These are phyloP conservation scores for Chorisops tibialis DNA, from an alignment of 2,888 invertebrate genomes.

Conservation along the genomic window DNA sequence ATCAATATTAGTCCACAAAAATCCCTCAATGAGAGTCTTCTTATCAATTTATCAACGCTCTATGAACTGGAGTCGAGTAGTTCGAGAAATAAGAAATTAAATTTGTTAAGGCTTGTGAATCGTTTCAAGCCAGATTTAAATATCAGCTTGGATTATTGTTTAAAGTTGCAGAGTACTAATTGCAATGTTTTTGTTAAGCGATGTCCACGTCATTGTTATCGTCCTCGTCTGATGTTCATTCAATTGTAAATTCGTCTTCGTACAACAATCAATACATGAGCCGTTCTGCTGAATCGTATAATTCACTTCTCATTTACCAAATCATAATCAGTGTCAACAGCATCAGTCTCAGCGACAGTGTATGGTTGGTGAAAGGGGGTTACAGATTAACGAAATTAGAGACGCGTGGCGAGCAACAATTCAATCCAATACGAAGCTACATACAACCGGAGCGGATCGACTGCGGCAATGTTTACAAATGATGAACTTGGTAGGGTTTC, in stretches of 20 bases:
- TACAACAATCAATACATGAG: conserved; percentile 30
- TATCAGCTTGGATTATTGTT: no score
- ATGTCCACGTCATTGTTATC: not conserved
- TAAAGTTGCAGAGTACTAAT: no score
- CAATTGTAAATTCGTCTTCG: conserved; percentile 9
- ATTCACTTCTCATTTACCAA: conserved; percentile 42
- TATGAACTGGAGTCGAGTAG: no score
- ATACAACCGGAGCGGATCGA: not conserved
- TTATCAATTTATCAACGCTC: no score
- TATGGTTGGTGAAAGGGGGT: conserved; percentile 45
- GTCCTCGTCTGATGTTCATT: conserved; percentile 13
- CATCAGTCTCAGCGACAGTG: conserved; percentile 47
- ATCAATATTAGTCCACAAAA: no score
- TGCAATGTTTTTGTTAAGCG: no score
- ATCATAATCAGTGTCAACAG: conserved; percentile 45
- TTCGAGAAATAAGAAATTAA: no score
- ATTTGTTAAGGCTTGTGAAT: no score
- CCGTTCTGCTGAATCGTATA: conserved; percentile 51
- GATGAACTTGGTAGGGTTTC: no score
- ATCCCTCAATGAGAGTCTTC: no score
- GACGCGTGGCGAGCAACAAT: conserved; percentile 43
- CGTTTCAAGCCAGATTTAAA: no score
- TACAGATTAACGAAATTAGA: conserved; percentile 50
- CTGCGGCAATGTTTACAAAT: no score
- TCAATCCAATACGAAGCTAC: conserved; percentile 4